These are phyloP conservation scores for Phyllostomus hastatus DNA, from an alignment of 2,113 vertebrate species.

Conservation along the genomic window DNA sequence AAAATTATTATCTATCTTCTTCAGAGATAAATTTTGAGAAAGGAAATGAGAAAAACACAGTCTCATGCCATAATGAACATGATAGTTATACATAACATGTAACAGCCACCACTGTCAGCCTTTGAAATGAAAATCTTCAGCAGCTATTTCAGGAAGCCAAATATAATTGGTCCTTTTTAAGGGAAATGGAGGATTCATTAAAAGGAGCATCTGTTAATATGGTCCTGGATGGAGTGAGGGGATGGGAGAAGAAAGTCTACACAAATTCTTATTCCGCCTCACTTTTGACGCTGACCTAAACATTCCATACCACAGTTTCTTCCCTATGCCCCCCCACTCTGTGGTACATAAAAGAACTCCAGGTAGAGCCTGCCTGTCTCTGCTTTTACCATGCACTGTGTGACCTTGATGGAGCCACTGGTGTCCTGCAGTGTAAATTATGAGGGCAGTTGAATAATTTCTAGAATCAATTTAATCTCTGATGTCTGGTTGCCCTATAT, in stretches of 20 bases:
- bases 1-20: background rate
- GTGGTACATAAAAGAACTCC: background rate
- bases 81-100: background rate
- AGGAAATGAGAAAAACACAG: background rate
- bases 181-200: background rate
- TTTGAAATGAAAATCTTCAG: background rate
- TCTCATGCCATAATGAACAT: background rate
- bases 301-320: background rate
- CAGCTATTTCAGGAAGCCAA: constrained; percentile 10
- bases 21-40: background rate
- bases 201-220: background rate
- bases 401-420: background rate
- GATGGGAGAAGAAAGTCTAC: background rate
- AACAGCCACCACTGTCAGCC: background rate
- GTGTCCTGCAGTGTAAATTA: background rate
- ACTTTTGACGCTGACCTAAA: background rate
- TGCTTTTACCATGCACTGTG: background rate
- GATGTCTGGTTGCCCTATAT: background rate
- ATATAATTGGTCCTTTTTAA: background rate
- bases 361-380: background rate
- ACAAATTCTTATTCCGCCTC: background rate
- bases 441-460: background rate
- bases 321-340: background rate
- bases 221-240: background rate
- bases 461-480: background rate